These are phyloP conservation scores for Isotomurus palustris DNA, from an alignment of 2,888 invertebrate genomes.

Conservation along the genomic window DNA sequence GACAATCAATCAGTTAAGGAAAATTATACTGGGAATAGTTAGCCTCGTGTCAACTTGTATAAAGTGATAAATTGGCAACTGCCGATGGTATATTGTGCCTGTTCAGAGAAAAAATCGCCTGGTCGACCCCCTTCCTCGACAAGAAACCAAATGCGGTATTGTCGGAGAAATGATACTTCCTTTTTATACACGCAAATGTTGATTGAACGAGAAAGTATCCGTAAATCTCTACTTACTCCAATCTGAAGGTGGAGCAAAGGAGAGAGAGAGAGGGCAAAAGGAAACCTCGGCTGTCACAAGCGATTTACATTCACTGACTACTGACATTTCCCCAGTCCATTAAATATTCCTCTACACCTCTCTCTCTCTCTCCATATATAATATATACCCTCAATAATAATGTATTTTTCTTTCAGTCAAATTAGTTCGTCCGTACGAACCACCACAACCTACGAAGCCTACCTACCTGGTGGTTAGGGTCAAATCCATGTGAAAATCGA, in stretches of 20 bases:
- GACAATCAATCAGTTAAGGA: conserved; percentile 34
- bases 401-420: too few relatives aligned
- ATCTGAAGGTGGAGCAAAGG: neutral
- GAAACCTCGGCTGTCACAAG: too few relatives aligned
- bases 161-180: conserved; percentile 39
- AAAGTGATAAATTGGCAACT: conserved; percentile 45
- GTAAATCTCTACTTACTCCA: too few relatives aligned
- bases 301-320: too few relatives aligned
- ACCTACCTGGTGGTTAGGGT: too few relatives aligned
- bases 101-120: conserved; percentile 19
- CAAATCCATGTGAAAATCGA: too few relatives aligned
- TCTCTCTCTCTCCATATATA: too few relatives aligned
- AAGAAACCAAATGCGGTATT: conserved; percentile 37
- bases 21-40: conserved; percentile 34
- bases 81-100: conserved; percentile 24
- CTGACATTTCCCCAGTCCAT: too few relatives aligned
- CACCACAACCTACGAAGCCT: too few relatives aligned
- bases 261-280: neutral
- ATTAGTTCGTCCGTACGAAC: too few relatives aligned
- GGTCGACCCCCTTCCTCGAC: conserved; percentile 35
- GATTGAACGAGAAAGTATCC: neutral
- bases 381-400: too few relatives aligned
- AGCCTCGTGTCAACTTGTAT: conserved; percentile 34
- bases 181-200: conserved; percentile 20
- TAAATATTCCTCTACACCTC: too few relatives aligned